Conservation (phyloP, 1,140 invertebrate genomes). For the Glomeris maerens region DNA sequence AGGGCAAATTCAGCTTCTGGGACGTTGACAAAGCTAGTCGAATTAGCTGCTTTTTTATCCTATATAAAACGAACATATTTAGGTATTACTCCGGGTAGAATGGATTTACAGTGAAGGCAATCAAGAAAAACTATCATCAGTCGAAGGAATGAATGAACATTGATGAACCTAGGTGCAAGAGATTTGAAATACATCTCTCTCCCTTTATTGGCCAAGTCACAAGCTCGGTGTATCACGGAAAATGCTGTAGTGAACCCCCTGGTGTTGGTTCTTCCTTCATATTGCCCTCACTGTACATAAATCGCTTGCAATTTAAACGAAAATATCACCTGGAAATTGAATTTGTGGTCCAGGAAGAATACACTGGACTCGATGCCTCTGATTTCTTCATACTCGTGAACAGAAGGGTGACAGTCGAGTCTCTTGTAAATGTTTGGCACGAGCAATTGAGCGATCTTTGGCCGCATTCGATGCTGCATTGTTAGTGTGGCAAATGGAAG, state of each 20-base stretch:
- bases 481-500: conserved; percentile 25
- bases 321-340: not conserved
- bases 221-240: too few relatives aligned
- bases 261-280: too few relatives aligned
- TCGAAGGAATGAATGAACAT: too few relatives aligned
- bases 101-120: not conserved
- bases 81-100: too few relatives aligned
- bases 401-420: conserved; percentile 39
- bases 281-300: too few relatives aligned
- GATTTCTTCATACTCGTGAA: conserved; percentile 36
- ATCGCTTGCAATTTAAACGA: too few relatives aligned
- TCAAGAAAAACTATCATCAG: not conserved
- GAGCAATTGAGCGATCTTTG: conserved; percentile 44
- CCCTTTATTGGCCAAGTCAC: too few relatives aligned
- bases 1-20: not conserved
- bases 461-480: conserved; percentile 52
- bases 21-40: not conserved
- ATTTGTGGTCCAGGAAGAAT: conserved; percentile 44
- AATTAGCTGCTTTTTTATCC: too few relatives aligned
- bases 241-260: too few relatives aligned
- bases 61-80: too few relatives aligned
- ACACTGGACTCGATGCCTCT: conserved; percentile 38
- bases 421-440: conserved; percentile 44
- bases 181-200: too few relatives aligned
- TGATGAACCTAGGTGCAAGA: too few relatives aligned